Evolutionary conservation across 1,140 invertebrate genomes (phyloP).

Genomic region (Sinella curviseta): DNA sequence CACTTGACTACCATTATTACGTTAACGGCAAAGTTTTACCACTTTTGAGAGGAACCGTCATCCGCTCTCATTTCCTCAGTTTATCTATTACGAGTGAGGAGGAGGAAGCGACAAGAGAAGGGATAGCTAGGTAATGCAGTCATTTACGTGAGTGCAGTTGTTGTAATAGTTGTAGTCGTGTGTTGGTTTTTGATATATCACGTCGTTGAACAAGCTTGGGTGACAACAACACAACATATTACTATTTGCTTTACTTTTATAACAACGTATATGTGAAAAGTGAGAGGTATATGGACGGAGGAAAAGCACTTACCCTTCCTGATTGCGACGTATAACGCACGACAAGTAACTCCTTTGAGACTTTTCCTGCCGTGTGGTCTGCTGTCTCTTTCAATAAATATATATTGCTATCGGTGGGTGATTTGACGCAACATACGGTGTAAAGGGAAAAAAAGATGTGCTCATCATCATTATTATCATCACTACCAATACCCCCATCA

Average conservation of each 20-base stretch:
- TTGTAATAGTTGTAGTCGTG: neutral
- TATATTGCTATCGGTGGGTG: neutral
- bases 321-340: neutral
- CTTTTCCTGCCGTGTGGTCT: neutral
- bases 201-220: neutral
- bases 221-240: neutral
- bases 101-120: neutral
- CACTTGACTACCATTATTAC: constrained; percentile 16
- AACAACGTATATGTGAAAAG: neutral
- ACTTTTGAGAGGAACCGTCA: constrained; percentile 14
- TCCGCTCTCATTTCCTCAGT: constrained; percentile 12
- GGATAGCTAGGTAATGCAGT: neutral
- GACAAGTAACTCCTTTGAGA: neutral
- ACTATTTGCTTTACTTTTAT: neutral
- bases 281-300: neutral
- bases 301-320: neutral
- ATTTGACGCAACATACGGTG: neutral
- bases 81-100: neutral
- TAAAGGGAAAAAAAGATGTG: neutral
- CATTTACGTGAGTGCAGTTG: constrained; percentile 10
- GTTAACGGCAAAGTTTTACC: constrained; percentile 1
- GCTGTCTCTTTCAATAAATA: neutral
- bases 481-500: neutral
- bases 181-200: neutral
- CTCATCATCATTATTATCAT: neutral